A percentile compares a stretch with the other conserved stretches of the same genome.
Evolutionary conservation across 2,888 invertebrate genomes (phyloP).

Genomic region (Eugnorisma glareosa): DNA sequence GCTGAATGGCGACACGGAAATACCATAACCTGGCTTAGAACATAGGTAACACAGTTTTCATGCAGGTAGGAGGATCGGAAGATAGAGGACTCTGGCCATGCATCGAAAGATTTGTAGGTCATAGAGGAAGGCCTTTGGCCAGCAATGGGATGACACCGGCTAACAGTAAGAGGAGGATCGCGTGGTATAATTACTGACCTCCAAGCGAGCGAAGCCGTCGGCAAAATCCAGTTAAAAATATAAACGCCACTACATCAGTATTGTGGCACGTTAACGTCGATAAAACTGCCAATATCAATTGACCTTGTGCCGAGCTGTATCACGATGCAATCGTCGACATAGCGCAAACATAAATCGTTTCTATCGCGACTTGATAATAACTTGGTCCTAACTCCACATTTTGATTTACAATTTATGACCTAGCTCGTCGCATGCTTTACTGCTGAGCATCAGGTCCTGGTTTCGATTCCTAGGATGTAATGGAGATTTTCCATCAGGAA

Average conservation of each 20-base stretch:
- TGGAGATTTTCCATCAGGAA: not conserved
- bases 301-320: conserved; percentile 43
- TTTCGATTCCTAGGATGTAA: not conserved
- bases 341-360: conserved; percentile 23
- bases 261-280: conserved; percentile 27
- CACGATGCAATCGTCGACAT: conserved; percentile 32
- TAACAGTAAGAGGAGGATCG: not conserved
- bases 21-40: not conserved
- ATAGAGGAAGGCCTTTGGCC: too few relatives aligned
- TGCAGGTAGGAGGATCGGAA: not conserved
- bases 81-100: too few relatives aligned
- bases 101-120: too few relatives aligned
- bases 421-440: not conserved
- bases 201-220: not conserved
- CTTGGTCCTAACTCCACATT: not conserved
- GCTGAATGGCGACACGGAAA: not conserved
- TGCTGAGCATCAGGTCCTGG: not conserved
- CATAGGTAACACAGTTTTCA: not conserved
- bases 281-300: conserved; percentile 51
- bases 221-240: conserved; percentile 1
- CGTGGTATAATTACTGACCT: not conserved
- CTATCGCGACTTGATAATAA: conserved; percentile 7
- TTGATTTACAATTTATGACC: conserved; percentile 6
- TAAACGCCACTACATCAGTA: conserved; percentile 11
- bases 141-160: too few relatives aligned